Percentiles rank a stretch among this genome's conserved stretches.
Evolutionary conservation across 2,113 vertebrate genomes (phyloP).

Genomic region (Bettongia penicillata): DNA sequence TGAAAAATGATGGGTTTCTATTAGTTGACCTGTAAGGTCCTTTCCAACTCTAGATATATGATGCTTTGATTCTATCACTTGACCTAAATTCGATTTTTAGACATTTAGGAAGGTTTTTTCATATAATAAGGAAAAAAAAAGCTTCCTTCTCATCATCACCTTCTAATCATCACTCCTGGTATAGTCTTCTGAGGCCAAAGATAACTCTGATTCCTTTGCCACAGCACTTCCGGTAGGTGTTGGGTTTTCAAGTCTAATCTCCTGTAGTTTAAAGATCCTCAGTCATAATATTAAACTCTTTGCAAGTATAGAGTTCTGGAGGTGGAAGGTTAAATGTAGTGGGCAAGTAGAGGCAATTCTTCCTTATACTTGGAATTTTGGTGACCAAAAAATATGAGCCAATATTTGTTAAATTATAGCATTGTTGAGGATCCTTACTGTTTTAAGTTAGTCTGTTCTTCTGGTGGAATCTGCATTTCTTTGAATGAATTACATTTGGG

Average conservation of each 20-base stretch:
- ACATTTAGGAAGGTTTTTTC: background rate
- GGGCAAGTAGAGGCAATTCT: background rate
- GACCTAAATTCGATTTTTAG: background rate
- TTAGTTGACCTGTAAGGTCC: background rate
- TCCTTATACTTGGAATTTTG: background rate
- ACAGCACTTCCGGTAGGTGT: background rate
- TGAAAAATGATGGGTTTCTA: background rate
- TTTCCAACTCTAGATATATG: background rate
- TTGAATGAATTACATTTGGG: background rate
- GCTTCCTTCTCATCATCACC: background rate
- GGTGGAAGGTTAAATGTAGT: background rate
- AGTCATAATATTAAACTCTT: background rate
- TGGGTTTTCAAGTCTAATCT: too few relatives aligned
- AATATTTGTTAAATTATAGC: constrained; percentile 33
- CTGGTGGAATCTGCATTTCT: constrained; percentile 9
- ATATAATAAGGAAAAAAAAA: background rate
- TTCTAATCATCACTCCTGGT: background rate
- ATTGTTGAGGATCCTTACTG: background rate
- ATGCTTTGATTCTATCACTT: background rate
- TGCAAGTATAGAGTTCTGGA: background rate
- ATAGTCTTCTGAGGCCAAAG: background rate
- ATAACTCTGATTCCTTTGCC: background rate
- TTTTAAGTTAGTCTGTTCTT: constrained; percentile 12
- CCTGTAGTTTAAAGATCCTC: background rate
- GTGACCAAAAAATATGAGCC: background rate